Conservation (phyloP, 2,797 vertebrate genomes). For the Sylvilagus floridanus region DNA sequence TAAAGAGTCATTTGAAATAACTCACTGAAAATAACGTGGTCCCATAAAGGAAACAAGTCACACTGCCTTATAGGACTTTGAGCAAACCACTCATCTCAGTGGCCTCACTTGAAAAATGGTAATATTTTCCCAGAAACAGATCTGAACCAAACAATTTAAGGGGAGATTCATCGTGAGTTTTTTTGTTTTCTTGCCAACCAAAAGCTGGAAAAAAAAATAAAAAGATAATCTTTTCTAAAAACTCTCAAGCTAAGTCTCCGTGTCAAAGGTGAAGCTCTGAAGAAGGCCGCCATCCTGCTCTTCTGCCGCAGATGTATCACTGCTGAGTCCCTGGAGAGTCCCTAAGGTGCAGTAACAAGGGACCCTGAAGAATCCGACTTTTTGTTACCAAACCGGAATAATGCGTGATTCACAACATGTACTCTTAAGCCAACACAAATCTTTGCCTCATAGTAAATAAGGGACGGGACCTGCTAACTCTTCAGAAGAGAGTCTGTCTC, state of each 20-base stretch:
- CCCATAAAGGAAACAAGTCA: neutral
- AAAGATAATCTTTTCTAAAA: neutral
- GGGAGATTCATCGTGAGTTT: constrained; percentile 3
- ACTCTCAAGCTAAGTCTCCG: neutral
- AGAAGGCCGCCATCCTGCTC: neutral
- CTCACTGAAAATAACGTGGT: neutral
- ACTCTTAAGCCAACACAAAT: neutral
- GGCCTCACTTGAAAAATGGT: neutral
- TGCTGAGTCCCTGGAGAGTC: neutral
- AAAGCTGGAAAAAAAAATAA: neutral
- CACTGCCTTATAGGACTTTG: neutral
- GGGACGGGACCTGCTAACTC: neutral
- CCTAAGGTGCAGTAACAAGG: neutral
- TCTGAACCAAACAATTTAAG: neutral
- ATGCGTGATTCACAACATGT: neutral
- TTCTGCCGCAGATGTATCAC: neutral
- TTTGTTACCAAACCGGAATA: neutral
- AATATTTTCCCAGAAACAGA: constrained; percentile 10
- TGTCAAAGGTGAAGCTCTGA: neutral
- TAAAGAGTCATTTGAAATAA: neutral
- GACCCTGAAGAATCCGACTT: neutral
- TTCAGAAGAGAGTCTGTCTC: neutral
- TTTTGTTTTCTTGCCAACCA: constrained; percentile 30
- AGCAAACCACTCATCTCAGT: neutral
- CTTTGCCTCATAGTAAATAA: neutral